Evolutionary conservation across 2,113 vertebrate species (phyloP).

Genomic region (Egretta garzetta): DNA sequence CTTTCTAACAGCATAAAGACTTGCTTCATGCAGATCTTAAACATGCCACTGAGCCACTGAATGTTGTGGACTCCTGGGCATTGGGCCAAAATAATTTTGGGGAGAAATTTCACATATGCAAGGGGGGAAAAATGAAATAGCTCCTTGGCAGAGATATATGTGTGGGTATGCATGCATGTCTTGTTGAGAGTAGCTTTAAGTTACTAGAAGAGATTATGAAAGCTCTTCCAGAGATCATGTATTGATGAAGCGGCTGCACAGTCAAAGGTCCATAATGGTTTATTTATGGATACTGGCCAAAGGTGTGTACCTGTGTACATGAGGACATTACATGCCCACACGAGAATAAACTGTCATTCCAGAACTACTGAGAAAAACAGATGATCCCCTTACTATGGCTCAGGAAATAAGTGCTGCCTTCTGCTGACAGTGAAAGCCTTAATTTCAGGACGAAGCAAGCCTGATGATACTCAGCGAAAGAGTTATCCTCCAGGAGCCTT

Average conservation of each 20-base stretch:
- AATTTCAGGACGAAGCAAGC: neutral
- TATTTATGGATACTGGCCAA: neutral
- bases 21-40: neutral
- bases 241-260: neutral
- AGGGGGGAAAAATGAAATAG: neutral
- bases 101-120: slow-evolving; percentile 1
- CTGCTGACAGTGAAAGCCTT: neutral
- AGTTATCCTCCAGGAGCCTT: neutral
- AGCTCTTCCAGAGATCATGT: neutral
- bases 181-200: neutral
- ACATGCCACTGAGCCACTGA: neutral
- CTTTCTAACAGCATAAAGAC: neutral
- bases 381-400: neutral
- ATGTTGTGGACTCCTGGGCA: neutral
- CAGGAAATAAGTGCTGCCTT: neutral
- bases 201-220: neutral
- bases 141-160: neutral
- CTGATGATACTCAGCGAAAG: neutral
- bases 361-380: neutral
- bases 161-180: neutral
- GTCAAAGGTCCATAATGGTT: neutral
- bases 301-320: neutral
- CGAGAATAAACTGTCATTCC: neutral
- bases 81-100: slow-evolving; percentile 10
- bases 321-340: neutral